phyloP scores from a whole-genome alignment of 2,113 vertebrate species.

The Mastomys coucha region DNA sequence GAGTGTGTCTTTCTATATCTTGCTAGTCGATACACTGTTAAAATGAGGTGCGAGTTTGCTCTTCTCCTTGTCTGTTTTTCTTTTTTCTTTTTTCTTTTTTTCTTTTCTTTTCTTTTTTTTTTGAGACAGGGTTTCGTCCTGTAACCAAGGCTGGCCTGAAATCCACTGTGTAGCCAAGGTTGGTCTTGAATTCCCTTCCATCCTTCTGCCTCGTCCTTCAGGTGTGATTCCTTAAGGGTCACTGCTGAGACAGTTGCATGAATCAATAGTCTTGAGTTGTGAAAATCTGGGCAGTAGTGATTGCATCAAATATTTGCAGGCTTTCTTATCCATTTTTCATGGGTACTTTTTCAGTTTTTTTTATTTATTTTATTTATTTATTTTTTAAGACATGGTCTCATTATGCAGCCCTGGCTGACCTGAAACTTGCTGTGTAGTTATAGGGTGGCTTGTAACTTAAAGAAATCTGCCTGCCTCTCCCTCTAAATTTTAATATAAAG shows the following conservation, averaged over 20 bases:
- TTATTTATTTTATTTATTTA: neutral
- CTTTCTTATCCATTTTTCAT: constrained; percentile 57
- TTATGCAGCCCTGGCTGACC: neutral
- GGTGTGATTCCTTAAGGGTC: neutral
- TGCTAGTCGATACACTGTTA: constrained; percentile 60
- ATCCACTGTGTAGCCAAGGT: neutral
- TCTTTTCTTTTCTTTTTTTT: too few species aligned
- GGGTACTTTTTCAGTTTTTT: neutral
- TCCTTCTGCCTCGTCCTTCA: neutral
- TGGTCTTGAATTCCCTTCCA: neutral
- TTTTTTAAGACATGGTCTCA: neutral
- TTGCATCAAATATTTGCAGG: constrained; percentile 32
- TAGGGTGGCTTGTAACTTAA: neutral
- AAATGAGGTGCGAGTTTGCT: constrained; percentile 61
- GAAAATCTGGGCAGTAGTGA: constrained; percentile 34
- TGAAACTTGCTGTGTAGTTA: neutral
- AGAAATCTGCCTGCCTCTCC: neutral
- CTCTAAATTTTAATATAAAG: constrained; percentile 42
- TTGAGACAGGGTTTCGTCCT: neutral
- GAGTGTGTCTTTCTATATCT: constrained; percentile 43
- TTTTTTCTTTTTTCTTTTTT: too few species aligned
- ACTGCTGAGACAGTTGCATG: constrained; percentile 24
- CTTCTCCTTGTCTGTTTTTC: neutral
- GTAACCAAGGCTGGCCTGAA: neutral
- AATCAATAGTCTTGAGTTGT: constrained; percentile 15